Percentiles rank a stretch among this genome's conserved stretches.
Evolutionary conservation across 2,797 vertebrate species (phyloP).

Genomic region (Crax fasciolata): DNA sequence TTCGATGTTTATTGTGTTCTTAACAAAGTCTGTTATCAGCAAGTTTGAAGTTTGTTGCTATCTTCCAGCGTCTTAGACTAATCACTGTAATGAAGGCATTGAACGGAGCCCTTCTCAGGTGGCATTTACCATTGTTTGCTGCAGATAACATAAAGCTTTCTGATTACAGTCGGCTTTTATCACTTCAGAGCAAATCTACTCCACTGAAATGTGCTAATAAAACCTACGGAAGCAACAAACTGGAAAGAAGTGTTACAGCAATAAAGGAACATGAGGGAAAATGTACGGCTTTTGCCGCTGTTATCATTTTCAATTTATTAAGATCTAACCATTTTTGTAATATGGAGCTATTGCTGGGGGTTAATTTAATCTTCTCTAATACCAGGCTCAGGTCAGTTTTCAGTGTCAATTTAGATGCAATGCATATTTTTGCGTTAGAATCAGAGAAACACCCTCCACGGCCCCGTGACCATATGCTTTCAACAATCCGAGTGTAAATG

Average conservation of each 20-base stretch:
- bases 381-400: conserved; percentile 56
- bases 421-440: conserved; percentile 58
- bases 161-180: conserved; percentile 71
- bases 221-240: conserved; percentile 75
- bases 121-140: conserved; percentile 66
- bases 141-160: conserved; percentile 67
- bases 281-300: conserved; percentile 63
- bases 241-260: conserved; percentile 72
- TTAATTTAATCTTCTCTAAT: conserved; percentile 80
- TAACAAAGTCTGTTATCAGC: conserved; percentile 52
- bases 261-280: conserved; percentile 77
- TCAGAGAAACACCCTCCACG: conserved; percentile 31
- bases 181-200: conserved; percentile 78
- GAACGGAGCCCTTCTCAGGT: conserved; percentile 51
- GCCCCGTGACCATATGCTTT: conserved; percentile 69
- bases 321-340: conserved; percentile 76
- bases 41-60: conserved; percentile 52
- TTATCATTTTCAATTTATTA: conserved; percentile 80
- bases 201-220: conserved; percentile 73
- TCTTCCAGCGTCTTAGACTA: conserved; percentile 42
- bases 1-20: conserved; percentile 33
- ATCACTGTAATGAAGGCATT: conserved; percentile 68
- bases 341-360: conserved; percentile 70
- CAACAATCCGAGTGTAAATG: conserved; percentile 43
- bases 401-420: conserved; percentile 71